phyloP scores from a whole-genome alignment of 2,888 invertebrate species.

The Metellina segmentata region DNA sequence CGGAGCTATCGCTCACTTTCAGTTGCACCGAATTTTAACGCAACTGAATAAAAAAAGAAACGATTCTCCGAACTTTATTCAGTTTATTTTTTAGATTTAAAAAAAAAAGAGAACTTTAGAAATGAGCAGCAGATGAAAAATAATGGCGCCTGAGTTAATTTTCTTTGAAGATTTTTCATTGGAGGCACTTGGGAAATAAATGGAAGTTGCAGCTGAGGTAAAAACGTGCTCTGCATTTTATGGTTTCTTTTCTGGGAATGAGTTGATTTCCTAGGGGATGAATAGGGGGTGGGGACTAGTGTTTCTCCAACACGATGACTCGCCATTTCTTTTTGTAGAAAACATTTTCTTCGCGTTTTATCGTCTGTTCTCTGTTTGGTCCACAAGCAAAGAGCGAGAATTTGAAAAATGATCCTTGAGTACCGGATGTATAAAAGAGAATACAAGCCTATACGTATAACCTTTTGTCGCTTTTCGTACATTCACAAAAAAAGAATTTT shows the following conservation, averaged over 20 bases:
- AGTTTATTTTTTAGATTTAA: neutral
- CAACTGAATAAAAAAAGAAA: neutral
- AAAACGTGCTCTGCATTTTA: slow-evolving; percentile 32
- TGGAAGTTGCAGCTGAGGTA: neutral
- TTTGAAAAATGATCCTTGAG: too few species aligned
- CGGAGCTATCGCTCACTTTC: neutral
- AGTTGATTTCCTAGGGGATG: slow-evolving; percentile 20
- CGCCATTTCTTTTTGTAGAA: too few species aligned
- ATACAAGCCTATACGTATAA: too few species aligned
- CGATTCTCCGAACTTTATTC: neutral
- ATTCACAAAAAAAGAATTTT: too few species aligned
- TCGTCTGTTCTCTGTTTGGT: too few species aligned
- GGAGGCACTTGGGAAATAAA: neutral
- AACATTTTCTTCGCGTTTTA: too few species aligned
- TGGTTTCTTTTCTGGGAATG: neutral
- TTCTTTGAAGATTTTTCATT: neutral
- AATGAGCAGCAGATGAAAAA: neutral
- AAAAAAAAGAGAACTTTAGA: neutral
- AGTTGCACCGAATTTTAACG: neutral
- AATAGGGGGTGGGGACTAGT: neutral
- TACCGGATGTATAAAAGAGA: too few species aligned
- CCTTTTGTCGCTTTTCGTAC: too few species aligned
- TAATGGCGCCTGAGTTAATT: neutral
- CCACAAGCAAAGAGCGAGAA: too few species aligned
- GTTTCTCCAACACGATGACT: neutral